Base-by-base conservation (phyloP, 2,888 invertebrate species). In the Antheraea assamensis region DNA sequence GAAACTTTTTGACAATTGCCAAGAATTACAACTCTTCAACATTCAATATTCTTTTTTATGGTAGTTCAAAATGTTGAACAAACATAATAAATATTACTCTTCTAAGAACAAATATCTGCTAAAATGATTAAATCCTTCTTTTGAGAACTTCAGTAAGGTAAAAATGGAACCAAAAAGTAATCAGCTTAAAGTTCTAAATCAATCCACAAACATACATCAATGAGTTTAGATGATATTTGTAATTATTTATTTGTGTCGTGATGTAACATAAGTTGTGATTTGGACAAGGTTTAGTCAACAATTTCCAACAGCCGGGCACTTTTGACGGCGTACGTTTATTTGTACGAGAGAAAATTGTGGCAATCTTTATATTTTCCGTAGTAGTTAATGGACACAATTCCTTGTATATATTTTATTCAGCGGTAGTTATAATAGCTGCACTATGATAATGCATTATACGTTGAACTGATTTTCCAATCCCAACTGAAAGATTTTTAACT, bases 11-110 rank as follows among this genome's bases (percentile, higher is more conserved):
- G 70, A 8, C 24, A n/a, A 0, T 17, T 52, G 58, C 73, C 70
- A 61, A 42, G 58, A 30, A 70, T 70, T 72, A 55, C 49, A n/a
- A 70, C 55, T 73, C 42, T 55, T 27, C 55, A 73, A 70, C 70
- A 52, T 55, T 31, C 15, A 73, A 70, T 24, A 72, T 24, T 31
- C 66, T 19, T 21, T 66, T n/a, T 58, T 24, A 66, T 35, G 21
- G n/a, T 68, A 64, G 27, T 64, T 30, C 17, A 64, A 64, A 64
- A 30, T 17, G 27, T 30, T 17, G 5, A 64, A 64, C 30, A 64
- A 17, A 30, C 30, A 15, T 5, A 64, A 17, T 30, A 64, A 27
- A 64, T 21, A 24, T 61, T 17, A 27, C 3, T 27, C 27, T 27
- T 30, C 3, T 27, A 64, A 3, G 24, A 58, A 24, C 30, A 15